These are phyloP conservation scores for Eidolon dupreanum DNA, from an alignment of 2,797 vertebrate species.

Conservation along the genomic window DNA sequence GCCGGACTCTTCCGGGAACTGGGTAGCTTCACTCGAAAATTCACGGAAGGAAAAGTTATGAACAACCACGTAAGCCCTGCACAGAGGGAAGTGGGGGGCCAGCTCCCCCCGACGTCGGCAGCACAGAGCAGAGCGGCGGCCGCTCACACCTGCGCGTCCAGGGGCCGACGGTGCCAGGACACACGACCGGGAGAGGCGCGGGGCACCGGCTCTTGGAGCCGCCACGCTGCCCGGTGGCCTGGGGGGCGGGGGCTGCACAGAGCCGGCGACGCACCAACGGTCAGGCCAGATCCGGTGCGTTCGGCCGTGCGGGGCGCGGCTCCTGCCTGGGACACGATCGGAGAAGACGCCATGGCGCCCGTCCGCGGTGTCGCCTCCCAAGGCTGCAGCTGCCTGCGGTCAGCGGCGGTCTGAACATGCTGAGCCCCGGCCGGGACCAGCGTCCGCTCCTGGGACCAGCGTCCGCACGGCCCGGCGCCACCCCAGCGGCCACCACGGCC, in stretches of 20 bases:
- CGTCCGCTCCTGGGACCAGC: too few species aligned
- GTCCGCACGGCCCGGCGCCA: too few species aligned
- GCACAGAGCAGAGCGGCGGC: too few species aligned
- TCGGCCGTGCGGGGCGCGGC: not conserved
- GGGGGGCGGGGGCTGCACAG: too few species aligned
- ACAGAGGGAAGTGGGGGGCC: not conserved
- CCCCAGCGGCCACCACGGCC: too few species aligned
- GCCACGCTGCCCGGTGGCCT: not conserved
- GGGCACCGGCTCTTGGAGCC: not conserved
- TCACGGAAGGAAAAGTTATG: not conserved
- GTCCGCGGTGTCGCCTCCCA: too few species aligned
- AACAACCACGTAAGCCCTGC: not conserved
- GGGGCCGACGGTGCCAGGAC: not conserved
- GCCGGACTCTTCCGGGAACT: not conserved
- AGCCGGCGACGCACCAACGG: fast-evolving
- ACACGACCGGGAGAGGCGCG: fast-evolving
- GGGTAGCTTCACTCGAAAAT: not conserved
- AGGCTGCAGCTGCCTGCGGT: too few species aligned
- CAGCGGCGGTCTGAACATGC: too few species aligned
- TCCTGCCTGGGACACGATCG: not conserved
- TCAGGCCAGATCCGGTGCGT: fast-evolving
- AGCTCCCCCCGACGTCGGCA: not conserved
- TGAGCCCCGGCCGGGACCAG: too few species aligned
- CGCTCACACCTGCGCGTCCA: too few species aligned
- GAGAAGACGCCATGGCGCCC: not conserved